phyloP scores from a whole-genome alignment of 2,797 vertebrate species.

The Takifugu ocellatus region DNA sequence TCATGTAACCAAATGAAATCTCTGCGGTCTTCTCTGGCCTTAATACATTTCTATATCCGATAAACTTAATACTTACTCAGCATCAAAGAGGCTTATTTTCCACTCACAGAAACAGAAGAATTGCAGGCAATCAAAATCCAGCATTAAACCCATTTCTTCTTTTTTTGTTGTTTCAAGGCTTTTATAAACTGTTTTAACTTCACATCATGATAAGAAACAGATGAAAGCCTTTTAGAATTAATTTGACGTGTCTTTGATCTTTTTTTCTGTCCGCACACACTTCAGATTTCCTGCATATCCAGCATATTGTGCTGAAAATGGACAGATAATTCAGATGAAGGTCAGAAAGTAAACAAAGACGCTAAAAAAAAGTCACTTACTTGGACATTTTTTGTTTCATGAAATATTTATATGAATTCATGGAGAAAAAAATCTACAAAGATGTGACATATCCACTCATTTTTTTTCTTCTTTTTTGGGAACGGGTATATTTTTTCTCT shows the following conservation, averaged over 20 bases:
- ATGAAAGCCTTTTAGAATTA: constrained; percentile 54
- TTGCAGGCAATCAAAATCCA: constrained; percentile 30
- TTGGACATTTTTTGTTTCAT: not conserved
- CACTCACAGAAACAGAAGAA: constrained; percentile 34
- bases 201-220: constrained; percentile 37
- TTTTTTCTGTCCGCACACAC: constrained; percentile 34
- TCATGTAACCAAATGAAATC: not conserved
- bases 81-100: constrained; percentile 43
- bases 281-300: constrained; percentile 28
- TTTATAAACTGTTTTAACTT: constrained; percentile 43
- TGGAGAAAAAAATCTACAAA: too few species aligned
- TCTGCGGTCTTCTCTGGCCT: constrained; percentile 5
- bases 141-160: constrained; percentile 14
- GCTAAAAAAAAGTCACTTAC: not conserved
- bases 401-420: too few species aligned
- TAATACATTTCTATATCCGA: constrained; percentile 20
- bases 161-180: constrained; percentile 18
- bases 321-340: constrained; percentile 15
- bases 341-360: constrained; percentile 23
- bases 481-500: too few species aligned
- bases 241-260: constrained; percentile 49
- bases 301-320: constrained; percentile 21
- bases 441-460: not conserved
- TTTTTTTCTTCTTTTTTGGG: not conserved
- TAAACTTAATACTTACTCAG: constrained; percentile 21